These are phyloP conservation scores for Clarias macrocephalus DNA, from an alignment of 2,113 vertebrate species.

Conservation along the genomic window DNA sequence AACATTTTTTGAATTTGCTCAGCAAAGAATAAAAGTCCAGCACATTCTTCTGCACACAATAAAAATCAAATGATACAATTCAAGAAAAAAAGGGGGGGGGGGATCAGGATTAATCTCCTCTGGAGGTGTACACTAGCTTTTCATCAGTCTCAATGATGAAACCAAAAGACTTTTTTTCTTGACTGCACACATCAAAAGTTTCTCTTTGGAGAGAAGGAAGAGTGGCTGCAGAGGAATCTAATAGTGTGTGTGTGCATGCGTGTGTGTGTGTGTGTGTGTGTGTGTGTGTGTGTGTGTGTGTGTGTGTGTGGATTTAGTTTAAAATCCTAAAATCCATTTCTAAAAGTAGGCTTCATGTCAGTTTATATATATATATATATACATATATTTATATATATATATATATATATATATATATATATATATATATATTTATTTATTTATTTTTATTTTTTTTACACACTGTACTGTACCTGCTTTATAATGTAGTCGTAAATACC, in stretches of 20 bases:
- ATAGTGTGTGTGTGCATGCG: not conserved
- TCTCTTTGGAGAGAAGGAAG: slow-evolving; percentile 19
- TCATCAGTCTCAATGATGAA: slow-evolving; percentile 48
- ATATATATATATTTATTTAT: no score
- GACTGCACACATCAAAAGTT: slow-evolving; percentile 52
- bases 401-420: no score
- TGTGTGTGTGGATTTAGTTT: not conserved
- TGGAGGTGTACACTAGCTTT: slow-evolving; percentile 28
- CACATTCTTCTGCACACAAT: not conserved
- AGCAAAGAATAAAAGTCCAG: not conserved
- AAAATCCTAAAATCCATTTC: not conserved
- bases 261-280: no score
- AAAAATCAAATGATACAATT: no score
- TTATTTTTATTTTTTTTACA: no score
- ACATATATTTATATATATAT: no score
- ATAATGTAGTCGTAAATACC: not conserved
- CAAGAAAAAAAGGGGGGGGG: not conserved
- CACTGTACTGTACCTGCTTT: not conserved
- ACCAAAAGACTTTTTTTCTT: slow-evolving; percentile 46
- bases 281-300: no score
- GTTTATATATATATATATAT: no score
- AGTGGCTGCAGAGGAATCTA: slow-evolving; percentile 14
- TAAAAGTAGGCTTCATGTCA: not conserved
- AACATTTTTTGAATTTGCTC: not conserved
- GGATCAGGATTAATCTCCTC: not conserved